Evolutionary conservation across 2,797 vertebrate species (phyloP), one percentile per base, ranked within the genome.

Genomic region (Diplodus puntazzo): DNA sequence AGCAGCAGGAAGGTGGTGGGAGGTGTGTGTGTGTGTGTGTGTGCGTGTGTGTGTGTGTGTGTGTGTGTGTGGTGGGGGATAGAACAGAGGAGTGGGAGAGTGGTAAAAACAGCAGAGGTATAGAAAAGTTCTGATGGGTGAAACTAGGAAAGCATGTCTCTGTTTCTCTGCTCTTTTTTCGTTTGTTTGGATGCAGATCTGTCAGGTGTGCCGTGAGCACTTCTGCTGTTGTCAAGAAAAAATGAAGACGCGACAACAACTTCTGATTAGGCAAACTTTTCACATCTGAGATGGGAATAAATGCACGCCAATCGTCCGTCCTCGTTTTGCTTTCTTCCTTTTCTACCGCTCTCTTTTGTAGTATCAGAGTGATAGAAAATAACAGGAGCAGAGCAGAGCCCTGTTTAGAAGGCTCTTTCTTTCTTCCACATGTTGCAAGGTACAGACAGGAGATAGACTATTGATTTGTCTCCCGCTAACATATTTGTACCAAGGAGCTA

Each of bases 1-100:
- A 73, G 74, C 75, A 45, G 78, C 75, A 67, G 78, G 73, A 88
- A 82, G 77, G 52, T 81, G 72, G 90, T 91, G 81, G 85, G 85
- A 75, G 87, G 89, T 69, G 42, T 84, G 77, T 81, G 83, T 60
- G 45, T 79, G 64, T 67, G 42, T 65, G 60, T 46, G 50, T 46
- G 42, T 69, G 73, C 68, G 39, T 55, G 72, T 61, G 71, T 45
- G 58, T 58, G 68, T 34, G 69, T 68, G 72, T 60, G 66, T 62
- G 46, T 58, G 59, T 78, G 75, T 39, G 65, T 58, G 69, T 43
- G 39, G 66, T 50, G 75, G 72, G 63, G 67, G 57, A 68, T 81
- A 60, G 73, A 88, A 65, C 48, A 63, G 83, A 82, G 73, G 68
- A 85, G 88, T 82, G 80, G 82, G 82, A 76, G 85, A 83, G 74